phyloP scores from a whole-genome alignment of 2,888 invertebrate genomes.

The Steinernema carpocapsae region DNA sequence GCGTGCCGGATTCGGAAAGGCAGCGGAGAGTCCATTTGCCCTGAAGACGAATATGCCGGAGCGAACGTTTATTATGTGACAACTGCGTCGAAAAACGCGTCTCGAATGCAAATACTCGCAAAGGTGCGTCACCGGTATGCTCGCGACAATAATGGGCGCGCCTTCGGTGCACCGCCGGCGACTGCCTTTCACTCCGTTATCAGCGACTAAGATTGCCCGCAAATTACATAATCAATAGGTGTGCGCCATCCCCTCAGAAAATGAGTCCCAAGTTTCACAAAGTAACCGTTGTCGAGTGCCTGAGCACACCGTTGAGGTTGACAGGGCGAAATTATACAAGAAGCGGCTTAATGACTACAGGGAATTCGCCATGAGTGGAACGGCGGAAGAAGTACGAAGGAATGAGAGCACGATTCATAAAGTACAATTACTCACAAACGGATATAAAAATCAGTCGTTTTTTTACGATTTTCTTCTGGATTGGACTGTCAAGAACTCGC shows the following conservation, averaged over 20 bases:
- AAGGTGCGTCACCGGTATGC: background rate
- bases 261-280: background rate
- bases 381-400: no score
- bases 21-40: background rate
- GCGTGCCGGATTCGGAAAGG: constrained; percentile 12
- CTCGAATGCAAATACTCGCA: background rate
- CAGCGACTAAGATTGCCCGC: constrained; percentile 20
- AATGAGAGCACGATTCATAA: no score
- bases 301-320: no score
- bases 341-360: no score
- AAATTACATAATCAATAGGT: constrained; percentile 26
- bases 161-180: background rate
- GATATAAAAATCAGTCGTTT: no score
- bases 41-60: background rate
- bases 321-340: no score
- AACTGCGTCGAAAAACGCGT: background rate
- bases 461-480: no score
- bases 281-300: no score
- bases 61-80: background rate
- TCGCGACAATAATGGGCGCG: background rate
- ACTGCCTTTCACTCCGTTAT: constrained; percentile 2
- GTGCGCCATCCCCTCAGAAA: background rate
- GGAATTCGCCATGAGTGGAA: no score
- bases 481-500: no score
- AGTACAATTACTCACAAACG: no score